phyloP scores from a whole-genome alignment of 2,797 vertebrate species.

The Chanos chanos region DNA sequence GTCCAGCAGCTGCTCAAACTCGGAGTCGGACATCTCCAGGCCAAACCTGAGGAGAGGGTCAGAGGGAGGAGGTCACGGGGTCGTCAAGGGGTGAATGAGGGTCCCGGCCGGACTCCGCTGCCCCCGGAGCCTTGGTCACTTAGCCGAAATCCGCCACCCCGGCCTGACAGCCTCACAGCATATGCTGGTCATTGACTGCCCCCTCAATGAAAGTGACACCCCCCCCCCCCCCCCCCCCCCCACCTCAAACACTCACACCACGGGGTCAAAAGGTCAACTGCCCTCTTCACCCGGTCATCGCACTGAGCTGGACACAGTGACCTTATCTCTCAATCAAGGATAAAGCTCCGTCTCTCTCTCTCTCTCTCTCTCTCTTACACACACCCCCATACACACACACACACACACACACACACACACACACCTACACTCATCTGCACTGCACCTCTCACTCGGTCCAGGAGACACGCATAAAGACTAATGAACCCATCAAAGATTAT shows the following conservation, averaged over 20 bases:
- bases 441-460: constrained; percentile 42
- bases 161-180: constrained; percentile 69
- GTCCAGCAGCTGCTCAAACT: constrained; percentile 85
- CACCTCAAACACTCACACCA: constrained; percentile 79
- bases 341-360: no score
- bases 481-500: constrained; percentile 45
- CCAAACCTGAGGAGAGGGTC: constrained; percentile 73
- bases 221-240: no score
- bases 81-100: constrained; percentile 44
- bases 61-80: constrained; percentile 49
- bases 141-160: constrained; percentile 68
- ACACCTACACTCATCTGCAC: constrained; percentile 16
- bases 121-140: constrained; percentile 70
- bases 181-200: constrained; percentile 89
- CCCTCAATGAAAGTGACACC: no score
- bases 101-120: constrained; percentile 49
- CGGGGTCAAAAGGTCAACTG: constrained; percentile 80
- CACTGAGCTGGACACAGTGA: constrained; percentile 85
- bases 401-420: constrained; percentile 14
- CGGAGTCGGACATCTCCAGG: constrained; percentile 80
- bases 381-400: constrained; percentile 37
- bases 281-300: constrained; percentile 78
- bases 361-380: constrained; percentile 35
- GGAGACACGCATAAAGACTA: constrained; percentile 43
- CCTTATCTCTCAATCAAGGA: constrained; percentile 72